Evolutionary conservation across 1,140 invertebrate species (phyloP), one percentile per base, ranked within the genome.

Genomic region (Carposina sasakii): DNA sequence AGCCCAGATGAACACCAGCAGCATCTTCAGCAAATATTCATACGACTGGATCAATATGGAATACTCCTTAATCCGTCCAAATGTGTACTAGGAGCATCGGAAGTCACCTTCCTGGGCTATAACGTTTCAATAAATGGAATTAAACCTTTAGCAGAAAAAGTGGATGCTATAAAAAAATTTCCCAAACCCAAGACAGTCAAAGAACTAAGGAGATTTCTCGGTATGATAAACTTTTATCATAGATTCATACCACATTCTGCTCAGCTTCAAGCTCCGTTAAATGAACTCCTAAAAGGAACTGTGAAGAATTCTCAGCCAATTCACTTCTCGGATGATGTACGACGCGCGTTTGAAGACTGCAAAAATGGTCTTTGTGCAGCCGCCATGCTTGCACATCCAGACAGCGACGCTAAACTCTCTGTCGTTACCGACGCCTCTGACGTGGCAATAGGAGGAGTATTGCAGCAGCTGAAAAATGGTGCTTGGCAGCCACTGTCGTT

Each of bases 341-440:
- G 56, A 12, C 0, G 41, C 44, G 67, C 76, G 0, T 85, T 86
- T 49, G 23, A 64, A 6, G 33, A 59, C 5, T 74, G 65, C 46
- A 87, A 86, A 55, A n/a, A 60, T 12, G 53, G 24, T 3, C 34
- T 85, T 16, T 63, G 52, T 4, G 10, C 63, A 1, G 57, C 60
- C 6, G 46, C 63, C 2, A 19, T 61, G n/a, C 39, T 75, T 4
- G 55, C 58, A 5, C 64, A 65, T 46, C 64, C 66, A 22, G 19
- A 21, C 10, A 21, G 24, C 12, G 19, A 48, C 6, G 42, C 51
- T 1, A 28, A 50, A n/a, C 30, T 54, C 1, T 17, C 33, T 54
- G 5, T 64, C n/a, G 16, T 39, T 1, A 60, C 49, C 1, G 78
- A 82, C 48, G 76, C 73, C 19, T 84, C 70, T 2, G 62, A 67